Conservation (phyloP, 2,113 vertebrate species). For the Polypterus bichir region DNA sequence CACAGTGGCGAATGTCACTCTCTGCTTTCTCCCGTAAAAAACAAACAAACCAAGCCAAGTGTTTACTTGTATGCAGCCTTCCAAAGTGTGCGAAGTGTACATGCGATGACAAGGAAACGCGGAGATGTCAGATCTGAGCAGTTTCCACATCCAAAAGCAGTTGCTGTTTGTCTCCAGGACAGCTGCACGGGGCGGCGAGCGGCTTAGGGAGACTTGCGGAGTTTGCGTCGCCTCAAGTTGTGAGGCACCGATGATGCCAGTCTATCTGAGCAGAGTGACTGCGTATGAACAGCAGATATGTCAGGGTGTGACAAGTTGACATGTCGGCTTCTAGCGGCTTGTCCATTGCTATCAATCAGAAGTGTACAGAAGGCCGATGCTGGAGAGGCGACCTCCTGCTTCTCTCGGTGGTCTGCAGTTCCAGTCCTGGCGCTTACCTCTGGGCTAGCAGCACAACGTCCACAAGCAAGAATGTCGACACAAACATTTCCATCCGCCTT, state of each 20-base stretch:
- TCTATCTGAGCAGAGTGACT: constrained; percentile 57
- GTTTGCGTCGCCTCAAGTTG: constrained; percentile 24
- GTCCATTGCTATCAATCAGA: constrained; percentile 89
- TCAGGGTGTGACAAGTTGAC: constrained; percentile 89
- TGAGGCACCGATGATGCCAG: constrained; percentile 44
- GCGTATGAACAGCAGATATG: constrained; percentile 90
- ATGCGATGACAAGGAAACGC: too few species aligned
- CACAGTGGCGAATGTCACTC: too few species aligned
- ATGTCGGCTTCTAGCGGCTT: constrained; percentile 86
- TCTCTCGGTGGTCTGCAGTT: constrained; percentile 57
- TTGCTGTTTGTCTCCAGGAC: background rate
- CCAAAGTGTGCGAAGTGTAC: too few species aligned
- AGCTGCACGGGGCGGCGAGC: background rate
- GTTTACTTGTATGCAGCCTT: too few species aligned
- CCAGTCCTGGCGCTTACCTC: constrained; percentile 43
- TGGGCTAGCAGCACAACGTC: constrained; percentile 51
- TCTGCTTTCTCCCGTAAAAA: too few species aligned
- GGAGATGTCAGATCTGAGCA: too few species aligned
- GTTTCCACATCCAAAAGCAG: too few species aligned
- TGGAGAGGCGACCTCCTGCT: constrained; percentile 67
- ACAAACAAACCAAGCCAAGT: too few species aligned
- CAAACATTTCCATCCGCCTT: constrained; percentile 38
- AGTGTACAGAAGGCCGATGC: constrained; percentile 58
- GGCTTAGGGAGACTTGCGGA: background rate
- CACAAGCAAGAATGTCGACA: constrained; percentile 47